Conservation (phyloP, 2,888 invertebrate species). For the Hypselothyrea guttata region DNA sequence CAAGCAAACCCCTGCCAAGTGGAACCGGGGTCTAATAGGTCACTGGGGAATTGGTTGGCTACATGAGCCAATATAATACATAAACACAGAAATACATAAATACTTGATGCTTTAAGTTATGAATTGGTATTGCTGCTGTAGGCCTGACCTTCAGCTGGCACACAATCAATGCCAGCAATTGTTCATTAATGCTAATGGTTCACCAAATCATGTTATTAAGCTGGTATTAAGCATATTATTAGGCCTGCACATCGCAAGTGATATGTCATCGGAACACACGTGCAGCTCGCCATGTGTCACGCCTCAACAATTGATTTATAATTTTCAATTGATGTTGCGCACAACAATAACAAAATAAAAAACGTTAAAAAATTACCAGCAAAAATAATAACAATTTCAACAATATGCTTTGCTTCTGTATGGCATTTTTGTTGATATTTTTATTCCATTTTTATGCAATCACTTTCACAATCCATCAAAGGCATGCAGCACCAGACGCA, state of each 20-base stretch:
- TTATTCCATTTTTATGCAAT: constrained; percentile 57
- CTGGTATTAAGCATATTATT: background rate
- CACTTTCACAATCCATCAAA: constrained; percentile 68
- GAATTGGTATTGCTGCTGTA: constrained; percentile 14
- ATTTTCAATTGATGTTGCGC: constrained; percentile 34
- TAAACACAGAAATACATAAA: constrained; percentile 33
- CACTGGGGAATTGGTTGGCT: constrained; percentile 62
- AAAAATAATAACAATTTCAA: constrained; percentile 20
- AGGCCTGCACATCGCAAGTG: background rate
- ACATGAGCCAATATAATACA: constrained; percentile 36
- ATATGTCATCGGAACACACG: background rate
- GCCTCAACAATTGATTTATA: constrained; percentile 45
- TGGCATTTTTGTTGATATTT: constrained; percentile 5
- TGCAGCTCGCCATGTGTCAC: constrained; percentile 5
- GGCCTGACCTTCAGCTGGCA: constrained; percentile 23
- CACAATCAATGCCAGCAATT: constrained; percentile 11
- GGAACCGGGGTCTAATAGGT: constrained; percentile 48
- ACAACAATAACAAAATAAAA: too few relatives aligned
- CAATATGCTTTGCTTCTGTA: background rate
- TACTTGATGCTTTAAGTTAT: constrained; percentile 40
- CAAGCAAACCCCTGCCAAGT: constrained; percentile 45
- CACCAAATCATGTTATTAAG: constrained; percentile 18
- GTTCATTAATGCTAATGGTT: constrained; percentile 10
- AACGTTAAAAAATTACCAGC: constrained; percentile 34
- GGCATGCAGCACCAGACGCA: constrained; percentile 19